Evolutionary conservation across 2,113 vertebrate genomes (phyloP).

Genomic region (Siniperca chuatsi): DNA sequence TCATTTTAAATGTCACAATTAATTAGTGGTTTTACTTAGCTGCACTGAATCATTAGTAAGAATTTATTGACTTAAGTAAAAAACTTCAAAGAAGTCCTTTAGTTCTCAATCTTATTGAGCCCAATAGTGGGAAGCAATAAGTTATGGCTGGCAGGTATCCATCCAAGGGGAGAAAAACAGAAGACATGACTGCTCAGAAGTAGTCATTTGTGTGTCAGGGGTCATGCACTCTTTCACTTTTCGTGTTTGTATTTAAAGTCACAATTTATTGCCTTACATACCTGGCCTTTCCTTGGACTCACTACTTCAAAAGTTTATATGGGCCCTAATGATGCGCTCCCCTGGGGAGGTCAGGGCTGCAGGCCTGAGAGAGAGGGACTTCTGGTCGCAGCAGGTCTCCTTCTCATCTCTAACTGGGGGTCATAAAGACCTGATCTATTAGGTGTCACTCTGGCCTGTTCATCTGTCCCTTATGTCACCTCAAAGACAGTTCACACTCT

Average conservation of each 20-base stretch:
- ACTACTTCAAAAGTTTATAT: conserved; percentile 81
- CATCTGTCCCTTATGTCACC: conserved; percentile 60
- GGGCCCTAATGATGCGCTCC: conserved; percentile 67
- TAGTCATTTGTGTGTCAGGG: conserved; percentile 68
- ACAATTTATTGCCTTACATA: conserved; percentile 78
- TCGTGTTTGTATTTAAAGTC: conserved; percentile 76
- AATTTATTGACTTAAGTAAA: conserved; percentile 55
- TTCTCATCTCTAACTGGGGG: conserved; percentile 70
- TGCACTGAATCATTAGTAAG: conserved; percentile 35
- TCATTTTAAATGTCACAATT: conserved; percentile 68
- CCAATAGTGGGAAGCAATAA: conserved; percentile 59
- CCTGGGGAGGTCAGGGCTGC: conserved; percentile 68
- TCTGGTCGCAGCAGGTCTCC: conserved; percentile 65
- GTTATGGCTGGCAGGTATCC: conserved; percentile 68
- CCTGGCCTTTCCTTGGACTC: conserved; percentile 71
- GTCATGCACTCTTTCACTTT: conserved; percentile 75
- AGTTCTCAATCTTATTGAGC: conserved; percentile 45
- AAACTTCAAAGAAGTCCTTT: conserved; percentile 67
- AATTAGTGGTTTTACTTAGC: conserved; percentile 49
- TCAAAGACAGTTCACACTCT: conserved; percentile 44
- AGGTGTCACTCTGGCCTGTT: conserved; percentile 66
- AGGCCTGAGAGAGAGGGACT: conserved; percentile 61
- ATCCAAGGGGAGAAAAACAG: conserved; percentile 68
- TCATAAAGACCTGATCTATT: conserved; percentile 78
- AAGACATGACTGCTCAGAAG: conserved; percentile 63